Base-by-base conservation (phyloP, 2,888 invertebrate genomes). In the Meandrusa payeni region DNA sequence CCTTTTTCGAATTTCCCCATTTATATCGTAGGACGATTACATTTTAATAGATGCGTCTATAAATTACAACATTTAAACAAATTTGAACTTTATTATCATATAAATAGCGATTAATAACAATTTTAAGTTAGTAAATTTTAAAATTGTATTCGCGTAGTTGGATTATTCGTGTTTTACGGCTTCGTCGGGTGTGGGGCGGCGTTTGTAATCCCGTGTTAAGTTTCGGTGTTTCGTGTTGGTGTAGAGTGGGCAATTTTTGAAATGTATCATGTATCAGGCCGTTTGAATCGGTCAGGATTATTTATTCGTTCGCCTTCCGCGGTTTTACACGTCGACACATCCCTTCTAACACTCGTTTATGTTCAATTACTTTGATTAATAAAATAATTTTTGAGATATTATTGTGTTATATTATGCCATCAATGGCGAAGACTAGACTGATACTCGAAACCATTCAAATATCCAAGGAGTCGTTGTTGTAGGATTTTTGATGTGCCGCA, bases 1-100 rank as follows among this genome's bases (percentile, higher is more conserved):
- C 57, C 54, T 67, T 66, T 65, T 64, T 63, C 48, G 53, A 62
- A 58, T 57, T 56, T 56, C 52, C 56, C 55, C 57, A 59, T 58
- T 52, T 51, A 57, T 33, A 44, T 43, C 24, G 43, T 28, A 34
- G 38, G 39, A 27, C 17, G 44, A 44, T 44, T 33, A 33, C 33
- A 22, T n/a, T 5, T 11, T 15, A 20, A 15, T 2, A 3, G 19
- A 2, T 19, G 12, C 39, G 6, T 5, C 2, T 15, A 1, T n/a
- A 4, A 23, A 6, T 5, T 5, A 2, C 1, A 1, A 11, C 1
- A 5, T 11, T 11, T 9, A 27, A 17, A 1, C 39, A 1, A 48
- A 40, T 22, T 22, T 44, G 23, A 54, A 49, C 53, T 51, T 52
- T 56, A 56, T 48, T 42, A 27, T 23, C 41, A 22, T 20, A 11